Base-by-base conservation (phyloP, 2,797 vertebrate genomes). In the Siniperca undulata region DNA sequence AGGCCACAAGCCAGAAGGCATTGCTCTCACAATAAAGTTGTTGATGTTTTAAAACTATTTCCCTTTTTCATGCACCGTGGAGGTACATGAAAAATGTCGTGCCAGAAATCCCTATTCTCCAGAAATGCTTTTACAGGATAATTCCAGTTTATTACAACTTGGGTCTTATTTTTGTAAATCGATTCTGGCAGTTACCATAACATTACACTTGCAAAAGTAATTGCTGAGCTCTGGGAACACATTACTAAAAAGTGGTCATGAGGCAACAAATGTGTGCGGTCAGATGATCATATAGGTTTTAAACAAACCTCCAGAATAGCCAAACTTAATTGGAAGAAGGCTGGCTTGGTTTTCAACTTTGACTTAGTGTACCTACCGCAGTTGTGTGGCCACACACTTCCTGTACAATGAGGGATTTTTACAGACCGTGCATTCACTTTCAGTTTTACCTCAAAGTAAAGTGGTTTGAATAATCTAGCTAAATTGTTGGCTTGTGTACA, bases 201-300 rank as follows among this genome's bases (percentile, higher is more conserved):
- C 59, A 70, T 13, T 69, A 22, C 5, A 50, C 58, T 68, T 2
- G n/a, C 66, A 30, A 62, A 24, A 85, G 42, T 50, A 80, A 75
- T 16, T 77, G 38, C 46, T 64, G 36, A 80, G 58, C 56, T 70
- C 55, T 68, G 55, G 67, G 62, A 75, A 69, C 61, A 52, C 34
- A n/a, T 59, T 48, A 36, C 55, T 53, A 19, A 17, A 83, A 69
- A 64, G 10, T 11, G 59, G 40, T 66, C 42, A 70, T 1, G 16
- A 62, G 34, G 62, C 14, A 72, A 73, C 27, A 65, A 78, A 82
- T 68, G 7, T 16, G 5, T 50, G 67, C 19, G 83, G 44, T 77
- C 48, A 66, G 11, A 74, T 36, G 10, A 68, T 60, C 11, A 46
- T 11, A 56, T 68, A 53, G 44, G 55, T 52, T 77, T 27, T 38